Conservation (phyloP, 2,888 invertebrate species). For the Gibbula magus region DNA sequence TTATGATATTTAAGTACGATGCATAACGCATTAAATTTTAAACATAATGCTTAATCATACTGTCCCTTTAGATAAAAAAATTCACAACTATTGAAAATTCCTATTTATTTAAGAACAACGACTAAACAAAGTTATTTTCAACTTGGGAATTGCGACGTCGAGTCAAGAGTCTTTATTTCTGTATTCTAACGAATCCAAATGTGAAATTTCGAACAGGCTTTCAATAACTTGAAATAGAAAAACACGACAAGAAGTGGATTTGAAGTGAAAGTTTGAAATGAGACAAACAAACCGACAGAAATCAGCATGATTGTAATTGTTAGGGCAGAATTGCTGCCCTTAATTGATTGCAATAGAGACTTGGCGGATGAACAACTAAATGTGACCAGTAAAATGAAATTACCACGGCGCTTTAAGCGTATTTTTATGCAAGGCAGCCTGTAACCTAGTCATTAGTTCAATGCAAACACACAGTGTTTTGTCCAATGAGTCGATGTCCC, state of each 20-base stretch:
- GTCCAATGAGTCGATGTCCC: background rate
- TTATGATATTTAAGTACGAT: too few relatives aligned
- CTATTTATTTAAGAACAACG: too few relatives aligned
- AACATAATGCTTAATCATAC: too few relatives aligned
- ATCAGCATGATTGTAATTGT: background rate
- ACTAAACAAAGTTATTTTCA: too few relatives aligned
- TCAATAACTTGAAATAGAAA: too few relatives aligned
- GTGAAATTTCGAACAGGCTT: too few relatives aligned
- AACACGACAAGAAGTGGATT: background rate
- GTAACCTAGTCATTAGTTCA: background rate
- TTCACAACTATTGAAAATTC: too few relatives aligned
- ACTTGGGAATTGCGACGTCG: too few relatives aligned
- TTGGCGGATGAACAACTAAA: background rate
- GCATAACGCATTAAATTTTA: too few relatives aligned
- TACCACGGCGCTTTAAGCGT: background rate
- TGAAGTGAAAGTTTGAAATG: background rate
- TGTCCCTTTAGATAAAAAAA: too few relatives aligned
- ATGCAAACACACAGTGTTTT: background rate
- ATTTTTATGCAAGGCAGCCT: background rate
- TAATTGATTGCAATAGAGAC: slow-evolving; percentile 5
- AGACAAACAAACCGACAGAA: background rate
- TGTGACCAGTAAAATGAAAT: background rate
- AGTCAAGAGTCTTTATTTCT: too few relatives aligned
- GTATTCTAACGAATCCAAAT: too few relatives aligned
- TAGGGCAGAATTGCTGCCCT: background rate